Percentiles rank a stretch among this genome's conserved stretches.
phyloP scores from a whole-genome alignment of 2,797 vertebrate species.

The Coracias cyanogaster region DNA sequence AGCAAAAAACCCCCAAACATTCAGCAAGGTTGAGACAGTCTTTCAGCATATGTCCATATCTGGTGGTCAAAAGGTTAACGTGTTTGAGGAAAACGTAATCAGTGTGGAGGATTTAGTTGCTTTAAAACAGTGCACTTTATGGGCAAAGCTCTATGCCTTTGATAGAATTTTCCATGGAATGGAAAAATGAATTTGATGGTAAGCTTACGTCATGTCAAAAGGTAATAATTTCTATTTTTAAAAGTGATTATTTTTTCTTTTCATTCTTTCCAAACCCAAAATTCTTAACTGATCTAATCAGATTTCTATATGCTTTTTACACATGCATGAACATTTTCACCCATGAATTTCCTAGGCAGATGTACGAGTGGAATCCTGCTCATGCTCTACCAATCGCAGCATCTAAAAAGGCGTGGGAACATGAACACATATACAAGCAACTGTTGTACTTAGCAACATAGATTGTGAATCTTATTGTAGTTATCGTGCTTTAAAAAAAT shows the following conservation, averaged over 20 bases:
- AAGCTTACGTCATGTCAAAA: not conserved
- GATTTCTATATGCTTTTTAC: not conserved
- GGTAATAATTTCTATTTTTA: constrained; percentile 1
- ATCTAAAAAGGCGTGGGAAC: not conserved
- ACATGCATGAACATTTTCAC: not conserved
- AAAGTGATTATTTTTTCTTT: not conserved
- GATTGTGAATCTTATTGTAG: not conserved
- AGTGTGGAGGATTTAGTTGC: not conserved
- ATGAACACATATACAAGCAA: not conserved
- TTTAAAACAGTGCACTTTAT: not conserved
- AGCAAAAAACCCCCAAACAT: not conserved
- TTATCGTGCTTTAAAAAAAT: not conserved
- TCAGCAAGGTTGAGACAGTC: not conserved
- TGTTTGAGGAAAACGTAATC: not conserved
- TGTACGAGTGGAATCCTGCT: not conserved
- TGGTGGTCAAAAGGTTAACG: not conserved
- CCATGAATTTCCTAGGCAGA: no score
- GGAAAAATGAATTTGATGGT: constrained; percentile 57
- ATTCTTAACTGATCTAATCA: not conserved
- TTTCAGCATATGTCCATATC: not conserved
- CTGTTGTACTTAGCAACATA: not conserved
- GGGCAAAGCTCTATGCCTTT: constrained; percentile 20
- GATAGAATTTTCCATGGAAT: constrained; percentile 26
- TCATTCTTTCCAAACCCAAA: not conserved
- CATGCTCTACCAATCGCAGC: not conserved